Evolutionary conservation across 2,113 vertebrate genomes (phyloP).

Genomic region (Sclerurus mexicanus): DNA sequence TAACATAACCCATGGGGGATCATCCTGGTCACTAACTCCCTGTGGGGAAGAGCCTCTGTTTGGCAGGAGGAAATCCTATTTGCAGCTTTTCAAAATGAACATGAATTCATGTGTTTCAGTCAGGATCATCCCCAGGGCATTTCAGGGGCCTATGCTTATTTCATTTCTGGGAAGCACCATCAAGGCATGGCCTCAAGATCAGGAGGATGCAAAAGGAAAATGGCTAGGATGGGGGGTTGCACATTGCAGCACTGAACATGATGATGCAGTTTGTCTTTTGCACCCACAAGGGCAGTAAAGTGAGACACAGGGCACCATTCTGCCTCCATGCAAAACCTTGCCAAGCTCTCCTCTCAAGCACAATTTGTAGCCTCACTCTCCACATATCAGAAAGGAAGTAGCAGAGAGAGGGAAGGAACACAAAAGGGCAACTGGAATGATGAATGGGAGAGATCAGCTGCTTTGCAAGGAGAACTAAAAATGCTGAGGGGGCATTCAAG

Average conservation of each 20-base stretch:
- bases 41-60: neutral
- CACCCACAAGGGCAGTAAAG: neutral
- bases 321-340: neutral
- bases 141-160: neutral
- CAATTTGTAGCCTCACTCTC: neutral
- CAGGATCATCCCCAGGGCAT: neutral
- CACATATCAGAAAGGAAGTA: neutral
- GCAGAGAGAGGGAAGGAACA: neutral
- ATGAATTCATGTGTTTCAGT: neutral
- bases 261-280: neutral
- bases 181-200: neutral
- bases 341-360: neutral
- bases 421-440: neutral
- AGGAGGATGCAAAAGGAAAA: neutral
- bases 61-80: neutral
- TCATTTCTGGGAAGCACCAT: rapidly evolving
- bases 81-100: neutral
- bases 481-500: neutral
- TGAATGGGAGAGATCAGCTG: neutral
- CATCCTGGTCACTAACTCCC: neutral
- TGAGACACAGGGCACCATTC: neutral
- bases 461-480: neutral
- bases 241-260: neutral
- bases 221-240: neutral
- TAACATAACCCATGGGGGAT: neutral